phyloP scores from a whole-genome alignment of 2,888 invertebrate genomes.

The Halictus quadricinctus region DNA sequence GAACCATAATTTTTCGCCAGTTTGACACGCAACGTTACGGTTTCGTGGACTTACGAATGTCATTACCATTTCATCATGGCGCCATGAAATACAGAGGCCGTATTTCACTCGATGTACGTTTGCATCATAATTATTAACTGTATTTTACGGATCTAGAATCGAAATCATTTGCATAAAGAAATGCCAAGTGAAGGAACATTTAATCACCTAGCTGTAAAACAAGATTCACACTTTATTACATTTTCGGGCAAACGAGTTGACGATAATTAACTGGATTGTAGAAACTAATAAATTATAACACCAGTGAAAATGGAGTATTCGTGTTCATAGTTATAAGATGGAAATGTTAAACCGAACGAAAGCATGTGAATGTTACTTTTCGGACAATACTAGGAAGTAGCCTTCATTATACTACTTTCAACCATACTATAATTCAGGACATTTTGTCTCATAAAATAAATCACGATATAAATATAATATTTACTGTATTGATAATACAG shows the following conservation, averaged over 20 bases:
- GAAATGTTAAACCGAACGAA: no score
- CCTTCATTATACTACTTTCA: no score
- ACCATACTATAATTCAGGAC: no score
- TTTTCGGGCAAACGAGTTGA: not conserved
- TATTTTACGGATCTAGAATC: not conserved
- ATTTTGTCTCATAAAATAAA: no score
- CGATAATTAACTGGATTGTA: not conserved
- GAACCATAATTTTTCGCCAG: not conserved
- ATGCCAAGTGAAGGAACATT: no score
- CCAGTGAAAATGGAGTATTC: not conserved
- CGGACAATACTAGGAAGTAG: no score
- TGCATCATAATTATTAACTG: not conserved
- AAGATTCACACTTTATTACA: not conserved
- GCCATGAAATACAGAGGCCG: not conserved
- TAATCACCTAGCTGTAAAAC: not conserved
- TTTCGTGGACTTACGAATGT: not conserved
- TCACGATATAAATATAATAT: no score
- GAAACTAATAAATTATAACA: not conserved
- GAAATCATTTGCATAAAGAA: no score
- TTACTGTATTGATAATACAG: no score
- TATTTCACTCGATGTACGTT: not conserved
- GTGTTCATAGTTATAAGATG: no score
- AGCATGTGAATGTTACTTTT: no score
- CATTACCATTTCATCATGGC: not conserved
- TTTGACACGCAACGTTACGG: not conserved